Evolutionary conservation across 1,140 invertebrate genomes (phyloP), one percentile per base, ranked within the genome.

Genomic region (Gryllus bimaculatus): DNA sequence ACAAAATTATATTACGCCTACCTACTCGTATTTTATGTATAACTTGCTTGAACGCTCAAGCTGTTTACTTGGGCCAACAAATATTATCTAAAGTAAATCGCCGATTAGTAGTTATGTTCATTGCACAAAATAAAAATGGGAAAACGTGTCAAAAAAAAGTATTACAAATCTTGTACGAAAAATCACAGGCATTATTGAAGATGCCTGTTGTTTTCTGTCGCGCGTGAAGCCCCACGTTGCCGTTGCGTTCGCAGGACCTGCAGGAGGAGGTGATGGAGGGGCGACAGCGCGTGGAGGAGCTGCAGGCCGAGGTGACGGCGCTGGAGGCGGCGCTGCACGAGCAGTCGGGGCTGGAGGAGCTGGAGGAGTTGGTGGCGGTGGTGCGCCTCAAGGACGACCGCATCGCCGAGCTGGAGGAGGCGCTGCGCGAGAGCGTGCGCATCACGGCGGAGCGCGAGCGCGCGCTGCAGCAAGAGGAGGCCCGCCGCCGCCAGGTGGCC

Each of bases 381-480:
- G 85, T 88, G 81, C 84, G 86, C 49, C 83, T 83, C 79, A 86
- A 88, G 78, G 83, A 85, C 21, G 88, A 87, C 80, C 88, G 92
- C 78, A 93, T 96, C 81, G 88, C 92, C 81, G 93, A 95, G 85
- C 84, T 96, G 75, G 93, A 96, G 84, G 90, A 94, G 80, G 93
- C 93, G 8, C 85, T 96, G 47, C 89, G 91, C 80, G 90, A 92
- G 82, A 91, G 89, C 47, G 88, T 92, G 54, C 83, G 89, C 81
- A 90, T 92, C 80, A 89, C 90, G 18, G 88, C 89, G 5, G 90
- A 92, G 79, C 86, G 89, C 75, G 91, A 93, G 80, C 87, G 86
- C 73, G 89, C 91, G 81, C 87, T 92, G 47, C 89, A 89, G 81
- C 84, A 88, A 76, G 90, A 91, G 81, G 89, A 92, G 83, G 86